Conservation (phyloP, 2,888 invertebrate genomes). For the Ichneumoninae sp. region DNA sequence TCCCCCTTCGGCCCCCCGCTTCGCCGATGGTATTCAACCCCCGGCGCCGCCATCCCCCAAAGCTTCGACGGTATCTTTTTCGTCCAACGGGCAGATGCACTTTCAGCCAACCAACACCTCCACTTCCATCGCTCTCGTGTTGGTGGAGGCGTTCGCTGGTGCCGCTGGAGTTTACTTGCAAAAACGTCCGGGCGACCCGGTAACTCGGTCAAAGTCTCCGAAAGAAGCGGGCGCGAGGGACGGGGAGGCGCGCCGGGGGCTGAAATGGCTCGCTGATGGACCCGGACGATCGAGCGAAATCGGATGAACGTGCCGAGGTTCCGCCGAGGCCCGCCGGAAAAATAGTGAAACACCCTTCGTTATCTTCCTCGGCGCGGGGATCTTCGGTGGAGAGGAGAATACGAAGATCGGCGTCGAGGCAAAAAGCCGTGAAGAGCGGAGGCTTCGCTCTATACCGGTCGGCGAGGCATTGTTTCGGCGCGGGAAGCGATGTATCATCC, state of each 20-base stretch:
- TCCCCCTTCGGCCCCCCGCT: background rate
- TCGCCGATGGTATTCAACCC: conserved; percentile 28
- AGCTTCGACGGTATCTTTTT: conserved; percentile 65
- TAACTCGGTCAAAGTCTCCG: conserved; percentile 68
- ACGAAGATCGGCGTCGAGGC: background rate
- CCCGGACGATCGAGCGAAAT: conserved; percentile 57
- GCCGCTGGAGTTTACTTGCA: background rate
- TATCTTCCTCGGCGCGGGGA: conserved; percentile 2
- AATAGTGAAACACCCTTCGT: conserved; percentile 21
- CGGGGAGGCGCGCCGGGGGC: conserved; percentile 31
- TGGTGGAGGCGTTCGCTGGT: conserved; percentile 55
- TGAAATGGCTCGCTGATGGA: conserved; percentile 63
- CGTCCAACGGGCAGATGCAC: conserved; percentile 63
- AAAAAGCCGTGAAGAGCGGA: background rate
- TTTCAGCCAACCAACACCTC: conserved; percentile 43
- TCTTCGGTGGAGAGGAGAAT: background rate
- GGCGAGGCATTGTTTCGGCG: background rate
- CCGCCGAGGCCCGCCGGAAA: background rate
- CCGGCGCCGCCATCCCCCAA: conserved; percentile 33
- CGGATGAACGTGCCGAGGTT: conserved; percentile 49
- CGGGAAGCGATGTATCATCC: background rate
- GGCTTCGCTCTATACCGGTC: background rate
- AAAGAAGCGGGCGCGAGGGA: conserved; percentile 43
- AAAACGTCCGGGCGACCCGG: conserved; percentile 45
- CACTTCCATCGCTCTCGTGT: background rate